Conservation (phyloP, 2,888 invertebrate genomes). For the Leptopterna dolabrata region DNA sequence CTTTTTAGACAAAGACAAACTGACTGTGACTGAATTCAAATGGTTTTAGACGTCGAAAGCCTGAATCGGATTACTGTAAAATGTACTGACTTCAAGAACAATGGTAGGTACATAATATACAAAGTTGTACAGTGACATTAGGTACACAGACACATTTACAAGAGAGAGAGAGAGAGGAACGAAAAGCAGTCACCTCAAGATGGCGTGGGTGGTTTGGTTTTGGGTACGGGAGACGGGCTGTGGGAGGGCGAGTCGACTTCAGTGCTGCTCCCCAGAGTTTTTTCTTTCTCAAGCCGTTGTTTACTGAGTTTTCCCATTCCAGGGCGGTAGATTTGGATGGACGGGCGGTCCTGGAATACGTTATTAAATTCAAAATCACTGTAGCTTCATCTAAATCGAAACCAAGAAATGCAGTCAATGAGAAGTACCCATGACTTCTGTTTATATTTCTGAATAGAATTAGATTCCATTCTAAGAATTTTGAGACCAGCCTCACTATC, state of each 20-base stretch:
- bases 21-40: too few relatives aligned
- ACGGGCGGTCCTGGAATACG: conserved; percentile 80
- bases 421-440: too few relatives aligned
- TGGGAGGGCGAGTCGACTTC: conserved; percentile 63
- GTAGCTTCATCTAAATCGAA: too few relatives aligned
- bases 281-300: conserved; percentile 70
- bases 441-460: too few relatives aligned
- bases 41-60: too few relatives aligned
- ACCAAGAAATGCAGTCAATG: too few relatives aligned
- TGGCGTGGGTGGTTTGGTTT: conserved; percentile 6
- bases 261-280: conserved; percentile 68
- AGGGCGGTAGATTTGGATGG: conserved; percentile 90
- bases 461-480: too few relatives aligned
- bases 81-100: too few relatives aligned
- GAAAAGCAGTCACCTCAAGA: background rate
- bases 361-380: background rate
- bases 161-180: background rate
- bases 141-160: background rate
- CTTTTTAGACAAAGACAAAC: too few relatives aligned
- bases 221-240: conserved; percentile 61
- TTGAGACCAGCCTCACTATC: too few relatives aligned
- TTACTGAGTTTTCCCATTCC: conserved; percentile 86
- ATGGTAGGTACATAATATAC: too few relatives aligned
- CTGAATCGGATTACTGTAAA: too few relatives aligned
- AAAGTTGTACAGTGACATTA: background rate